These are phyloP conservation scores for Bubo scandiacus DNA, from an alignment of 2,113 vertebrate genomes.

Conservation along the genomic window DNA sequence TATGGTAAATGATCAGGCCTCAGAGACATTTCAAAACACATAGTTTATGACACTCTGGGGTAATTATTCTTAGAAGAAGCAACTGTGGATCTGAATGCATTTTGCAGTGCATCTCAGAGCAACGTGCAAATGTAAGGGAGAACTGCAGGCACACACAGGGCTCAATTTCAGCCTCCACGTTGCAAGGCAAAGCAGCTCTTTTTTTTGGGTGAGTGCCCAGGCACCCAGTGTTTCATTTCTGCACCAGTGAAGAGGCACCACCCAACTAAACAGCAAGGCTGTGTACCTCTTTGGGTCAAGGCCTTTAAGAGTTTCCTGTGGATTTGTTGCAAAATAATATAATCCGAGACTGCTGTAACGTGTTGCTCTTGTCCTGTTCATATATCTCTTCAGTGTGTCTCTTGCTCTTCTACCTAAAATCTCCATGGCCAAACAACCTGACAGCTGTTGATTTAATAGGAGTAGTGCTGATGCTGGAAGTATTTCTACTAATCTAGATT, in stretches of 20 bases:
- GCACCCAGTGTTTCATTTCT: background rate
- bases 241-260: background rate
- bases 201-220: background rate
- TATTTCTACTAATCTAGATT: background rate
- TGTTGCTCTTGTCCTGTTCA: background rate
- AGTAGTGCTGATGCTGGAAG: background rate
- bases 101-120: background rate
- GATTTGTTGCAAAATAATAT: background rate
- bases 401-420: background rate
- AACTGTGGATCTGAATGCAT: background rate
- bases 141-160: background rate
- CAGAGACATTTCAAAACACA: background rate
- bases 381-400: background rate
- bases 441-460: background rate
- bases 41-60: background rate
- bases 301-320: background rate
- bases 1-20: background rate
- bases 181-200: background rate
- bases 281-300: background rate
- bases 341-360: background rate
- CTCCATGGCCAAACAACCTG: background rate
- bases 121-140: background rate
- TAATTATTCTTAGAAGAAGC: background rate
- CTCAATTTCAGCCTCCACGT: background rate
- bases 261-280: background rate